These are phyloP conservation scores for Spatulosminthurus flaviceps DNA, from an alignment of 2,888 invertebrate species.

Conservation along the genomic window DNA sequence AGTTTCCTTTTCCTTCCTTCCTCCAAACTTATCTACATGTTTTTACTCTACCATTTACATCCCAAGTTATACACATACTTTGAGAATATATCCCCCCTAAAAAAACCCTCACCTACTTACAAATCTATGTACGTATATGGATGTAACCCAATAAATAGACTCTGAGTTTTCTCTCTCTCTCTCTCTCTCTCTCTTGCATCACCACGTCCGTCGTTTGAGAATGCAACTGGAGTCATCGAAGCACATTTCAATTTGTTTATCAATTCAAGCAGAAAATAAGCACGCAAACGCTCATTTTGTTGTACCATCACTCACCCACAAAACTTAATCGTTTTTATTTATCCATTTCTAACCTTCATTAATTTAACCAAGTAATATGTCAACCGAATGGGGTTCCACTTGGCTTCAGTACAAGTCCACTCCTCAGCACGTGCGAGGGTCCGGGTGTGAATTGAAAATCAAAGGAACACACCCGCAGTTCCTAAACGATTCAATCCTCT, in stretches of 20 bases:
- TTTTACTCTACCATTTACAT: not conserved
- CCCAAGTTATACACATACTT: too few relatives aligned
- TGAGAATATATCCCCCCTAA: too few relatives aligned
- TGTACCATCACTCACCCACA: slow-evolving; percentile 33
- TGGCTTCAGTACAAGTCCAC: not conserved
- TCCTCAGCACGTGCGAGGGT: slow-evolving; percentile 10
- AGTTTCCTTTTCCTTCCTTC: too few relatives aligned
- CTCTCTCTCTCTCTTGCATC: not conserved
- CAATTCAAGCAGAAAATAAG: slow-evolving; percentile 56
- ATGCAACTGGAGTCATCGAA: slow-evolving; percentile 33
- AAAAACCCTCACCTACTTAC: not conserved
- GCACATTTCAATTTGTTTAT: slow-evolving; percentile 54
- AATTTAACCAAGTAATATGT: slow-evolving; percentile 35
- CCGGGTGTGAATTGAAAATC: slow-evolving; percentile 27
- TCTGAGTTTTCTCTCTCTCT: too few relatives aligned
- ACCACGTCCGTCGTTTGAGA: slow-evolving; percentile 10
- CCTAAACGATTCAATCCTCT: too few relatives aligned
- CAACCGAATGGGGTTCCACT: not conserved
- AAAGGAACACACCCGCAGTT: not conserved
- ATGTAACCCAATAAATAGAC: slow-evolving; percentile 8
- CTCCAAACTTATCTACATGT: too few relatives aligned
- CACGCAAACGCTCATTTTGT: slow-evolving; percentile 51
- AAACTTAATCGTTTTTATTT: slow-evolving; percentile 44
- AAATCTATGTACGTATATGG: too few relatives aligned
- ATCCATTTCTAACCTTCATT: slow-evolving; percentile 27